Evolutionary conservation across 2,888 invertebrate species (phyloP).

Genomic region (Biston stratarius): DNA sequence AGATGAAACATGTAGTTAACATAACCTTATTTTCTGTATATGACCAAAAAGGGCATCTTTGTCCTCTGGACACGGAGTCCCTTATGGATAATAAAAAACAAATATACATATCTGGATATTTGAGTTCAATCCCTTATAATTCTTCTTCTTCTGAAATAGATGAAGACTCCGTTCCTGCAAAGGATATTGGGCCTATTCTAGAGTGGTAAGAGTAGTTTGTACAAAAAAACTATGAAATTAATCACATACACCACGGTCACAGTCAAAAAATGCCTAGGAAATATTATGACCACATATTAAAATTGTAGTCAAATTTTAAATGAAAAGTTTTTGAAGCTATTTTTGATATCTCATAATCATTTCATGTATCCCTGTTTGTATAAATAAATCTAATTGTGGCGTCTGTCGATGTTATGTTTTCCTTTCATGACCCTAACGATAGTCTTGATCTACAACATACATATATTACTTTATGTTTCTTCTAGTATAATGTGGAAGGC

Average conservation of each 20-base stretch:
- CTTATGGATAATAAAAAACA: constrained; percentile 91
- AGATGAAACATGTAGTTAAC: constrained; percentile 82
- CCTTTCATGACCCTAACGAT: too few species aligned
- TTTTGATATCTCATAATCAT: too few species aligned
- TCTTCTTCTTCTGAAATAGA: constrained; percentile 88
- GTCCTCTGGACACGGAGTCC: constrained; percentile 90
- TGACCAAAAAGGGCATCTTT: constrained; percentile 92
- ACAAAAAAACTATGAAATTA: not conserved
- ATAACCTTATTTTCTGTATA: constrained; percentile 89
- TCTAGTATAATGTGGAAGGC: too few species aligned
- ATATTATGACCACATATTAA: too few species aligned
- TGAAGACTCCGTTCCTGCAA: constrained; percentile 90
- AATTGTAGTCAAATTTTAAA: too few species aligned
- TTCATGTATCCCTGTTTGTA: too few species aligned
- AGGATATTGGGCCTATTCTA: constrained; percentile 93
- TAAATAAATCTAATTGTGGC: too few species aligned
- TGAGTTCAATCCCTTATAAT: constrained; percentile 93
- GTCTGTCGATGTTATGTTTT: too few species aligned
- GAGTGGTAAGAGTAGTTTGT: constrained; percentile 88
- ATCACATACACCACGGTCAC: not conserved
- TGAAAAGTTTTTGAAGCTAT: too few species aligned
- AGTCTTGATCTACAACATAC: too few species aligned
- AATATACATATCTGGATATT: constrained; percentile 92
- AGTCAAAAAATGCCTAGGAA: too few species aligned
- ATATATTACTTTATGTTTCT: too few species aligned